phyloP scores from a whole-genome alignment of 92 coral and sea anemone genomes.

The Zoanthus solanderi region DNA sequence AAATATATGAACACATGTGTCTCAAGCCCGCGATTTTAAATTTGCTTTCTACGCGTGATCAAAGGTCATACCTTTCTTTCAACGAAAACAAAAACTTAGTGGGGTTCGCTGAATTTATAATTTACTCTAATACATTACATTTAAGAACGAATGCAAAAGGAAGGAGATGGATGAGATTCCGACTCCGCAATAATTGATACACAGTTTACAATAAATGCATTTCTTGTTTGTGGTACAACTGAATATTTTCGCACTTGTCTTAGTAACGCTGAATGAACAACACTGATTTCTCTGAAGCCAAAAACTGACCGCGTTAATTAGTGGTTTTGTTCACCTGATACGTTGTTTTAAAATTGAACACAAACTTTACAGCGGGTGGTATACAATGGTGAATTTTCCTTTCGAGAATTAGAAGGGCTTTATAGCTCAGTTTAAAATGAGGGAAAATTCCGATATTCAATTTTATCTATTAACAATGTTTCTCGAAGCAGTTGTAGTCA shows the following conservation, averaged over 20 bases:
- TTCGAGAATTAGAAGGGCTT: too few species aligned
- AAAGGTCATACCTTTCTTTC: neutral
- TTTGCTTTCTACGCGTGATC: neutral
- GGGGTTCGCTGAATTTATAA: slow-evolving; percentile 19
- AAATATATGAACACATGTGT: neutral
- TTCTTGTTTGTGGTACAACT: neutral
- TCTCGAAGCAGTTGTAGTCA: neutral
- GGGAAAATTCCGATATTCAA: neutral
- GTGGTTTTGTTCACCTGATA: neutral
- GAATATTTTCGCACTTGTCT: neutral
- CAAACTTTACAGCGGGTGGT: too few species aligned
- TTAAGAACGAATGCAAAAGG: neutral
- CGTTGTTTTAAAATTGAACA: neutral
- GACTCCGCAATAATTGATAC: too few species aligned
- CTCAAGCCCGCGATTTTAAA: neutral
- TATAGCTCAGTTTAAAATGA: too few species aligned
- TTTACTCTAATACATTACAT: neutral
- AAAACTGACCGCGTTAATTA: neutral
- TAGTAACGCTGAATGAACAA: neutral
- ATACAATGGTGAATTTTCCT: too few species aligned
- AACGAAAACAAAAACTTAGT: slow-evolving; percentile 12
- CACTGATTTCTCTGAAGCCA: neutral
- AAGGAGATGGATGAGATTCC: neutral
- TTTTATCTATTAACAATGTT: neutral
- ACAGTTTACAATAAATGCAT: neutral